Percentiles rank a stretch among this genome's conserved stretches.
These are phyloP conservation scores for Globia sparganii DNA, from an alignment of 2,888 invertebrate genomes.

Conservation along the genomic window DNA sequence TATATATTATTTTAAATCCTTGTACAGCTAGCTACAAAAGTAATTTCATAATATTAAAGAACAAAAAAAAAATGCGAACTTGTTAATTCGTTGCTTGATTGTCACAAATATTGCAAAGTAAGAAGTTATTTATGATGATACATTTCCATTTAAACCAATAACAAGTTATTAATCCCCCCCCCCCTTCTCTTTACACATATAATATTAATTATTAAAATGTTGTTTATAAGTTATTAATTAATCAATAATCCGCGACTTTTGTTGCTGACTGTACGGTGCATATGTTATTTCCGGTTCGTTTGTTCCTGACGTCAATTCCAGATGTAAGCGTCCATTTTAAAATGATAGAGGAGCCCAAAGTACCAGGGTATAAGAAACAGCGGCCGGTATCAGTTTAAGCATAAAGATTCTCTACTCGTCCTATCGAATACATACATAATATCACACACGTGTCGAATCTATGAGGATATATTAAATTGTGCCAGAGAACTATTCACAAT, in stretches of 20 bases:
- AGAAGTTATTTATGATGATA: too few relatives aligned
- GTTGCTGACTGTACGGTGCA: not conserved
- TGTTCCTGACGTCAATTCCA: constrained; percentile 3
- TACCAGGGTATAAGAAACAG: constrained; percentile 67
- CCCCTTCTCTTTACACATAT: too few relatives aligned
- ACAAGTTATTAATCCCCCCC: too few relatives aligned
- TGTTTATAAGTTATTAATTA: not conserved
- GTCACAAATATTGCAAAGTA: not conserved
- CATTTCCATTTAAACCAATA: too few relatives aligned
- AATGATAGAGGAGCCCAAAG: constrained; percentile 60
- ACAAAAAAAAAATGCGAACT: not conserved
- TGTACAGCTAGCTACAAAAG: not conserved
- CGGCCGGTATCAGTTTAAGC: constrained; percentile 58
- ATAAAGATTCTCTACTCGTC: constrained; percentile 75
- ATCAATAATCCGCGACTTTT: not conserved
- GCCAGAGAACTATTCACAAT: constrained; percentile 59
- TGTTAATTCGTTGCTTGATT: too few relatives aligned
- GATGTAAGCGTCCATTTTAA: constrained; percentile 17
- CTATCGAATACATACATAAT: constrained; percentile 60
- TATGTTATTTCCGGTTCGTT: not conserved
- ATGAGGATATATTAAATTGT: constrained; percentile 53
- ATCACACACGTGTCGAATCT: constrained; percentile 52
- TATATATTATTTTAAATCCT: not conserved
- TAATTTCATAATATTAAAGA: not conserved
- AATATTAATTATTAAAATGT: not conserved